These are phyloP conservation scores for Homarus americanus DNA, from an alignment of 1,140 invertebrate genomes.

Conservation along the genomic window DNA sequence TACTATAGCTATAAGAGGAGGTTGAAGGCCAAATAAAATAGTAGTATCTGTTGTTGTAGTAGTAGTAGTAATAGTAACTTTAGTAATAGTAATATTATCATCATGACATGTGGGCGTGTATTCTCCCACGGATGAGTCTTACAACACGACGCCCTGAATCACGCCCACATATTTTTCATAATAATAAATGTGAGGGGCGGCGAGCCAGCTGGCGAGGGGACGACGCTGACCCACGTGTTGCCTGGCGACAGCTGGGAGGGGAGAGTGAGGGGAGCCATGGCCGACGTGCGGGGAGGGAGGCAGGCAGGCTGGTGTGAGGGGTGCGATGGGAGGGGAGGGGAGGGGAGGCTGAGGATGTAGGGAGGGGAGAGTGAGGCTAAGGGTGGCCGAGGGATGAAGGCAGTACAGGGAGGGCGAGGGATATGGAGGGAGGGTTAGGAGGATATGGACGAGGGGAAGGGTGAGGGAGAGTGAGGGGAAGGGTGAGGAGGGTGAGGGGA, in stretches of 20 bases:
- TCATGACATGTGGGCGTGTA: too few relatives aligned
- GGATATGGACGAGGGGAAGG: not conserved
- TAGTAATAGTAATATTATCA: too few relatives aligned
- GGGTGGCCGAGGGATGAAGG: not conserved
- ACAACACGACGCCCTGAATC: not conserved
- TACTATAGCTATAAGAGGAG: too few relatives aligned
- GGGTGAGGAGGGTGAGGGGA: not conserved
- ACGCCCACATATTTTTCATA: slow-evolving; percentile 41
- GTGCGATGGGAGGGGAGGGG: slow-evolving; percentile 5
- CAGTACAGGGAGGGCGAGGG: not conserved
- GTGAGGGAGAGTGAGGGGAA: not conserved
- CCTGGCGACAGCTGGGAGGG: slow-evolving; percentile 45
- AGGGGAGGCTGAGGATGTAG: slow-evolving; percentile 18
- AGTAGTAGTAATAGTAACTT: too few relatives aligned
- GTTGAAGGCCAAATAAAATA: too few relatives aligned
- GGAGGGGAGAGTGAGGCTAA: not conserved
- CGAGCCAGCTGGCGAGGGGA: slow-evolving; percentile 31
- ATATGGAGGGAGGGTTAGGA: not conserved
- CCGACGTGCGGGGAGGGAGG: not conserved
- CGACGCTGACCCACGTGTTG: slow-evolving; percentile 49
- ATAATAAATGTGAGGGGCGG: slow-evolving; percentile 45
- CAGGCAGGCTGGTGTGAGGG: slow-evolving; percentile 23
- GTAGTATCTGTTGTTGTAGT: too few relatives aligned
- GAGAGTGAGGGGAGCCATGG: not conserved
- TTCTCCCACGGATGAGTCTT: too few relatives aligned